phyloP scores from a whole-genome alignment of 2,888 invertebrate species.

The Ariolimax columbianus region DNA sequence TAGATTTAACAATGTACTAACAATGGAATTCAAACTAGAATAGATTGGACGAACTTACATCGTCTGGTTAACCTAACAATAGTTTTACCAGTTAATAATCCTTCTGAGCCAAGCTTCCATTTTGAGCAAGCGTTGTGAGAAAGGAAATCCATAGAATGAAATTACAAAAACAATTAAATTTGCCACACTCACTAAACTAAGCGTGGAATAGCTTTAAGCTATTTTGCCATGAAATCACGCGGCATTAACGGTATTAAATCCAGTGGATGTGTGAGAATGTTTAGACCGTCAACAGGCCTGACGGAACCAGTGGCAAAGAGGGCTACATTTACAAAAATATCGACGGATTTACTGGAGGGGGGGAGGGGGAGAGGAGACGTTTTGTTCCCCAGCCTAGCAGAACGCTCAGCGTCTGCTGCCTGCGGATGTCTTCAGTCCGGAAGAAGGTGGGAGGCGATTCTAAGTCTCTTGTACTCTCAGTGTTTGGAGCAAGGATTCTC shows the following conservation, averaged over 20 bases:
- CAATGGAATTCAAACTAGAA: too few species aligned
- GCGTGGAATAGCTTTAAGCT: not conserved
- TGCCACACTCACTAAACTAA: not conserved
- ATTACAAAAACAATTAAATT: not conserved
- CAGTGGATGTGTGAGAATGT: not conserved
- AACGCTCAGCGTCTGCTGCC: conserved; percentile 19
- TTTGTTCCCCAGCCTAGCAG: not conserved
- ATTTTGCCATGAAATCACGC: not conserved
- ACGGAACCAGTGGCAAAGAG: not conserved
- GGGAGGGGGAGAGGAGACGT: not conserved
- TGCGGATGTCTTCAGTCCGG: not conserved
- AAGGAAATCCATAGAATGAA: not conserved
- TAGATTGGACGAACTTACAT: too few species aligned
- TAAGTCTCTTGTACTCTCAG: not conserved
- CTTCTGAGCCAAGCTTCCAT: not conserved
- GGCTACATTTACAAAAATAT: not conserved
- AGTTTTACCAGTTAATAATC: not conserved
- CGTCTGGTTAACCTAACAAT: too few species aligned
- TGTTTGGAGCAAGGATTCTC: not conserved
- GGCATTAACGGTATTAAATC: not conserved
- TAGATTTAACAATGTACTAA: too few species aligned
- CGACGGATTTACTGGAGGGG: not conserved
- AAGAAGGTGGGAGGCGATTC: not conserved
- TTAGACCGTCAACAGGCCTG: not conserved
- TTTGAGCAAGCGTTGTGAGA: not conserved